phyloP scores from a whole-genome alignment of 2,797 vertebrate genomes.

The Betta splendens region DNA sequence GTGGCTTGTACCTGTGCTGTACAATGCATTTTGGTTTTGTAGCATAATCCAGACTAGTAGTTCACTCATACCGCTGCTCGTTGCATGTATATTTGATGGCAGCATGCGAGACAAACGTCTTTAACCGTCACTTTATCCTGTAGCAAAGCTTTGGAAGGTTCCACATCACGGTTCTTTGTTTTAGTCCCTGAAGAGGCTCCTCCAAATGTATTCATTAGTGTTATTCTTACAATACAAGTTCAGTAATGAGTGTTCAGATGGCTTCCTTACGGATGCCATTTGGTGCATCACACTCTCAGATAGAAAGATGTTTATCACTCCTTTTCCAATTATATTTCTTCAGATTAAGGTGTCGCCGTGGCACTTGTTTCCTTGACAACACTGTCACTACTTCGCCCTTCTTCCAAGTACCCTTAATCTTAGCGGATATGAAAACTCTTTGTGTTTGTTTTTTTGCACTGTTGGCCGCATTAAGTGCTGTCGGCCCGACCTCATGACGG shows the following conservation, averaged over 20 bases:
- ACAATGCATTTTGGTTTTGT: slow-evolving; percentile 47
- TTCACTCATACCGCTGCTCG: slow-evolving; percentile 33
- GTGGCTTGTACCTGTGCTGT: slow-evolving; percentile 54
- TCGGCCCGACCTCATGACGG: slow-evolving; percentile 50
- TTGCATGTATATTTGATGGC: slow-evolving; percentile 18
- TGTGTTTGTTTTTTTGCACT: slow-evolving; percentile 48
- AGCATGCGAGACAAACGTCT: slow-evolving; percentile 31
- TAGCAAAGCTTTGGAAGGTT: slow-evolving; percentile 30
- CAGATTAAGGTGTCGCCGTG: slow-evolving; percentile 79
- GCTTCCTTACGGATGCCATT: slow-evolving; percentile 55
- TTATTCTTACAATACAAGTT: slow-evolving; percentile 67
- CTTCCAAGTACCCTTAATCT: slow-evolving; percentile 70
- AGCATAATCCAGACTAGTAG: slow-evolving; percentile 30
- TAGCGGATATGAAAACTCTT: slow-evolving; percentile 75
- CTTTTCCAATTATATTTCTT: slow-evolving; percentile 80
- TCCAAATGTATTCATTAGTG: slow-evolving; percentile 67
- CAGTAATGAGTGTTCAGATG: slow-evolving; percentile 68
- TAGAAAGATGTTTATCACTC: slow-evolving; percentile 75
- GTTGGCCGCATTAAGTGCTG: slow-evolving; percentile 40
- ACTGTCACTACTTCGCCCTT: slow-evolving; percentile 68
- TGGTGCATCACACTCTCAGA: slow-evolving; percentile 66
- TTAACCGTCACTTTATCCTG: slow-evolving; percentile 33
- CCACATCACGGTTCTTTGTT: slow-evolving; percentile 32
- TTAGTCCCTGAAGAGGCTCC: slow-evolving; percentile 40
- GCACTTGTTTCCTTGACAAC: slow-evolving; percentile 84